These are phyloP conservation scores for Ceratosolen solmsi DNA, from an alignment of 1,140 invertebrate genomes.

Conservation along the genomic window DNA sequence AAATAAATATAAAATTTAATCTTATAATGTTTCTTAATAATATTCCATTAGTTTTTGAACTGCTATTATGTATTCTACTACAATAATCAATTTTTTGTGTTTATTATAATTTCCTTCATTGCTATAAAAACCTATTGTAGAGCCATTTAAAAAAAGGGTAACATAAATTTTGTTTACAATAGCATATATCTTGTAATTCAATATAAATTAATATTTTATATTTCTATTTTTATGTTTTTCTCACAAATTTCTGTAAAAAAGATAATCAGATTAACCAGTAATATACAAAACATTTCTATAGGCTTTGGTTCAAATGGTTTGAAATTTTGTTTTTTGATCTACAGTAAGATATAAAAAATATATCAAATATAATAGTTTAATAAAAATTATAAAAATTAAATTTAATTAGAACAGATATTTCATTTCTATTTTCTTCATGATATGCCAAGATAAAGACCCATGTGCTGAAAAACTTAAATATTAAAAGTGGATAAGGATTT, in stretches of 20 bases:
- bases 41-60: neutral
- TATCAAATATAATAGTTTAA: no score
- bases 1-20: neutral
- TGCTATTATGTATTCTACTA: neutral
- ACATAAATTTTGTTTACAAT: neutral
- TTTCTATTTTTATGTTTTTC: neutral
- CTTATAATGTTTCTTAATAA: neutral
- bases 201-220: neutral
- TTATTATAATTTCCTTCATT: neutral
- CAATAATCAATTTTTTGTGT: neutral
- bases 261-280: neutral
- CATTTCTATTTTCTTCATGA: no score
- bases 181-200: neutral
- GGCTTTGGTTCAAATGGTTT: neutral
- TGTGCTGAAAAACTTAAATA: no score
- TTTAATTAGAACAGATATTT: no score
- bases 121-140: neutral
- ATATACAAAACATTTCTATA: slow-evolving; percentile 9
- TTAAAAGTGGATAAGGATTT: no score
- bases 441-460: no score
- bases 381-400: no score
- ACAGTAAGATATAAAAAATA: no score
- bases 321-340: no score
- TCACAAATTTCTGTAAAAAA: neutral
- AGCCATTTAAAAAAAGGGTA: neutral